phyloP scores from a whole-genome alignment of 1,140 invertebrate species.

The Musca domestica region DNA sequence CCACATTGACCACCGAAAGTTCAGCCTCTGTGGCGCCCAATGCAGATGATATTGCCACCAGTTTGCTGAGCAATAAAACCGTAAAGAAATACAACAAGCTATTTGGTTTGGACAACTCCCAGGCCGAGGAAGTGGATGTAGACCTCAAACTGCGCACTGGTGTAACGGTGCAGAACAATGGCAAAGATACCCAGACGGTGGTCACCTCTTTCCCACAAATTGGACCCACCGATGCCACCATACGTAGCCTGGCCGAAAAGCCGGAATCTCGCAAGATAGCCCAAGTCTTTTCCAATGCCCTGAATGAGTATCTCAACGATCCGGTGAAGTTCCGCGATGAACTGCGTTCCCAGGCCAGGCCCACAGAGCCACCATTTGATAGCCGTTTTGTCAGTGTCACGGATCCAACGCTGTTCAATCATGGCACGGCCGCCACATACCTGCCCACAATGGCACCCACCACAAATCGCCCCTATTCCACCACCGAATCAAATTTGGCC shows the following conservation, averaged over 20 bases:
- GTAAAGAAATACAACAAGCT: conserved; percentile 61
- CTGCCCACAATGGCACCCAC: conserved; percentile 45
- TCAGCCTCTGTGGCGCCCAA: conserved; percentile 38
- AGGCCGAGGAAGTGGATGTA: not conserved
- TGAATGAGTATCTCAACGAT: conserved; percentile 77
- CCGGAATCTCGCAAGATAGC: conserved; percentile 73
- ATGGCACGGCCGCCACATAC: conserved; percentile 46
- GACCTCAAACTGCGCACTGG: conserved; percentile 6
- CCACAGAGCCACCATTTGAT: conserved; percentile 63
- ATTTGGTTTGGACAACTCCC: conserved; percentile 46
- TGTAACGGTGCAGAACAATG: conserved; percentile 14
- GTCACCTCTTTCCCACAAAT: conserved; percentile 41
- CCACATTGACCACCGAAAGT: conserved; percentile 38
- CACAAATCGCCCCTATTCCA: conserved; percentile 39
- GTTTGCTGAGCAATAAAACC: conserved; percentile 61
- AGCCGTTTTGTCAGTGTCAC: conserved; percentile 40
- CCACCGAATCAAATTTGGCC: conserved; percentile 51
- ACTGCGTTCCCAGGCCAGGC: conserved; percentile 64
- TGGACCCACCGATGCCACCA: conserved; percentile 45
- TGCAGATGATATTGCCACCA: conserved; percentile 52
- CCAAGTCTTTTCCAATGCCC: conserved; percentile 76
- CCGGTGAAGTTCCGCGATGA: conserved; percentile 74
- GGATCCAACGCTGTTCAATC: conserved; percentile 39
- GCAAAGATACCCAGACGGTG: conserved; percentile 21
- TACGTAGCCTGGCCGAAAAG: conserved; percentile 54